Base-by-base conservation (phyloP, 2,113 vertebrate species). In the Dolichallabes microphthalmus region DNA sequence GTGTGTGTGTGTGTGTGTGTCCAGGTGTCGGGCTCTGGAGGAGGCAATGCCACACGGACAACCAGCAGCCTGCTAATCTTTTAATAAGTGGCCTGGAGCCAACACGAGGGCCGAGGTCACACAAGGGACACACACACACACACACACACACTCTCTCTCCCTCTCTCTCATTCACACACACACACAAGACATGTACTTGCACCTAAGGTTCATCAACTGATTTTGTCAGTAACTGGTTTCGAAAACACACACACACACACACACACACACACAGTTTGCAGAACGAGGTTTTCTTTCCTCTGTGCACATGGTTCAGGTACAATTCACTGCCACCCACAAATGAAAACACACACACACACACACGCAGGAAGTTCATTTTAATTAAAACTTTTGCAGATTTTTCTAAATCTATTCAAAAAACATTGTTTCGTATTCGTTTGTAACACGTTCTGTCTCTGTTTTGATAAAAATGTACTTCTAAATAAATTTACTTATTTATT, bases 51-150 rank as follows among this genome's bases (percentile, higher is more conserved):
- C 75, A 79, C 87, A 90, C 83, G 82, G 93, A 94, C 92, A 94
- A 93, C 92, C 91, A 93, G 92, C 91, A 91, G 91, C 84, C 61
- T 80, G 73, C 86, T 94, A 95, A 95, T 95, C 95, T 92, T 86
- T 91, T 94, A 93, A 94, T 94, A 93, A 93, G 93, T 91, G 92
- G 92, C 90, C 90, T 87, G 88, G 89, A 91, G 92, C 88, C 90
- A 91, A 89, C 90, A 85, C 87, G 86, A 90, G 88, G 88, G 73
- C 66, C 66, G 92, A 91, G 94, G 95, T 95, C 94, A 94, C 90
- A 85, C 85, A 95, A 91, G 93, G 94, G 94, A 94, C 93, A 94
- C 53, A 22, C 82, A 69, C 80, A 74, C 32, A 69, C 35, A 68
- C 63, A 79, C 55, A 53, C 82, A 82, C 55, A 45, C 77, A 50